Evolutionary conservation across 2,888 invertebrate species (phyloP).

Genomic region (Pseudanteris insignis): DNA sequence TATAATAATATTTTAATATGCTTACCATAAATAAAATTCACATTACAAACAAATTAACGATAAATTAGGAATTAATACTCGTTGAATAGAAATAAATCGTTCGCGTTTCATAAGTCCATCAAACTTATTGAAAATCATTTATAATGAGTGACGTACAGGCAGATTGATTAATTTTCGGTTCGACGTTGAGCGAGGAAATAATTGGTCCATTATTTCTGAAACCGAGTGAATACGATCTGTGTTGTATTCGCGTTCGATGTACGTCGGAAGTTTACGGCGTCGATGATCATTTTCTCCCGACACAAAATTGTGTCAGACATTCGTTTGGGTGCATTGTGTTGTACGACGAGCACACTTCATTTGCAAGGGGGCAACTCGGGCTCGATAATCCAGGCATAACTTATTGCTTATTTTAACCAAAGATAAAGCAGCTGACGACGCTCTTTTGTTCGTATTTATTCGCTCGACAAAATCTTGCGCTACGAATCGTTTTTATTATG

Average conservation of each 20-base stretch:
- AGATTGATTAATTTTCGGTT: too few relatives aligned
- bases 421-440: constrained; percentile 61
- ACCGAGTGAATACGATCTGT: background rate
- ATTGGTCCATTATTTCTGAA: background rate
- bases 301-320: constrained; percentile 28
- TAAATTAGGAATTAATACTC: too few relatives aligned
- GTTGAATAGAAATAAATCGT: too few relatives aligned
- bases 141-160: too few relatives aligned
- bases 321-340: constrained; percentile 22
- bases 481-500: constrained; percentile 55
- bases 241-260: background rate
- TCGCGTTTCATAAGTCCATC: too few relatives aligned
- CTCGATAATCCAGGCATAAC: constrained; percentile 56
- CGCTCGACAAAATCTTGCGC: constrained; percentile 59
- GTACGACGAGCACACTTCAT: constrained; percentile 34
- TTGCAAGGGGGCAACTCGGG: constrained; percentile 47
- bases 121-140: too few relatives aligned
- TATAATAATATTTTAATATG: too few relatives aligned
- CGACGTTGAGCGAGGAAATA: background rate
- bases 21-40: too few relatives aligned
- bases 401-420: constrained; percentile 63
- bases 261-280: background rate
- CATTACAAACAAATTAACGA: too few relatives aligned
- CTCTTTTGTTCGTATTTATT: constrained; percentile 60
- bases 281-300: constrained; percentile 11